Conservation (phyloP, 2,797 vertebrate species). For the Spinus pinus region DNA sequence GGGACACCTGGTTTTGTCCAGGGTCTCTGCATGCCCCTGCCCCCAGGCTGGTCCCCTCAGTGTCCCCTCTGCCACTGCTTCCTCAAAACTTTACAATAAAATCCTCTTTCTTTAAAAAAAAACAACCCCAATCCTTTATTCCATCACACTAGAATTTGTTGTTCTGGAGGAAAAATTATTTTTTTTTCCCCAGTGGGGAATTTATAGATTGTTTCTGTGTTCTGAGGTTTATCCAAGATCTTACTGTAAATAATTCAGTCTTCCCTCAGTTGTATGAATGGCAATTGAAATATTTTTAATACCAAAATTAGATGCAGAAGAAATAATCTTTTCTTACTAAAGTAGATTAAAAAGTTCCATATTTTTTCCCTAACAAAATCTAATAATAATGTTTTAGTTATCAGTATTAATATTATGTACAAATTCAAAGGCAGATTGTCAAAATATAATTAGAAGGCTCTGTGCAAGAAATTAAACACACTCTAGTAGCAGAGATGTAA, state of each 20-base stretch:
- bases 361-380: not conserved
- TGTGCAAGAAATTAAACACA: constrained; percentile 6
- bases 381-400: constrained; percentile 4
- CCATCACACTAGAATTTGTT: not conserved
- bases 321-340: not conserved
- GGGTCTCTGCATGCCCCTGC: not conserved
- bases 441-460: constrained; percentile 44
- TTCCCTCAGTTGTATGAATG: constrained; percentile 10
- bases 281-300: constrained; percentile 18
- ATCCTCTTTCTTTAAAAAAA: not conserved
- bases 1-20: not conserved
- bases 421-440: constrained; percentile 8
- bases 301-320: not conserved
- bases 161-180: constrained; percentile 3
- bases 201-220: not conserved
- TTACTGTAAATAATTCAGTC: constrained; percentile 29
- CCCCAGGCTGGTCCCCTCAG: not conserved
- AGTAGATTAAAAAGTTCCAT: not conserved
- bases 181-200: not conserved
- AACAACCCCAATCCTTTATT: not conserved
- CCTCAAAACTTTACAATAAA: not conserved
- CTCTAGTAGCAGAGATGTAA: not conserved
- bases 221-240: constrained; percentile 35
- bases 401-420: constrained; percentile 9
- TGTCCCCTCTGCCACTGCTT: not conserved